These are phyloP conservation scores for Seira sanloemensis DNA, from an alignment of 2,888 invertebrate genomes.

Conservation along the genomic window DNA sequence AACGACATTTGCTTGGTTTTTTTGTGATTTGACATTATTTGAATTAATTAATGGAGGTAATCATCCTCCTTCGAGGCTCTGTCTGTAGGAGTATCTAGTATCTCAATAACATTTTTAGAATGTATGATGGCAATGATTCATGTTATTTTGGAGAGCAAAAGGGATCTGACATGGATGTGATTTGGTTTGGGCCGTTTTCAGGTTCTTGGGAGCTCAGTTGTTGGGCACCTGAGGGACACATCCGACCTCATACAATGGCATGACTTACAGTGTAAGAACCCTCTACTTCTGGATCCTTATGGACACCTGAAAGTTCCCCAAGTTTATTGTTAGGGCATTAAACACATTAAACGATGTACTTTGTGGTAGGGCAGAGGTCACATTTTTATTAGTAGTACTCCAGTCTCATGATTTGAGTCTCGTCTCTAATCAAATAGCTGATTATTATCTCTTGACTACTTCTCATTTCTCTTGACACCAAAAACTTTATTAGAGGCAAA, in stretches of 20 bases:
- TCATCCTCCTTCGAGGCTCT: slow-evolving; percentile 4
- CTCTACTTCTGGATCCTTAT: slow-evolving; percentile 62
- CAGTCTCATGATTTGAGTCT: too few relatives aligned
- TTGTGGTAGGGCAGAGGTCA: slow-evolving; percentile 37
- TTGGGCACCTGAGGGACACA: slow-evolving; percentile 72
- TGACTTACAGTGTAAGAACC: slow-evolving; percentile 64
- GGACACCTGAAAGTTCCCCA: slow-evolving; percentile 59
- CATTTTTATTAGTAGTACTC: neutral
- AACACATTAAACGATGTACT: too few relatives aligned
- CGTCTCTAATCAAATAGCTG: neutral
- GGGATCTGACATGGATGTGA: slow-evolving; percentile 69
- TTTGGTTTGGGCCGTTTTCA: slow-evolving; percentile 72
- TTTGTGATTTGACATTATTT: slow-evolving; percentile 56
- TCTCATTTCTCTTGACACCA: neutral
- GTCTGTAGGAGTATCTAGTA: slow-evolving; percentile 39
- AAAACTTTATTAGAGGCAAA: too few relatives aligned
- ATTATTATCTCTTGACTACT: neutral
- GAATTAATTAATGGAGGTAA: slow-evolving; percentile 13
- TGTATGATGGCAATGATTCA: slow-evolving; percentile 49
- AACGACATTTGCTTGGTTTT: slow-evolving; percentile 56
- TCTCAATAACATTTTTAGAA: slow-evolving; percentile 26
- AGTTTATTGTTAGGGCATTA: neutral
- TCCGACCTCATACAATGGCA: slow-evolving; percentile 66
- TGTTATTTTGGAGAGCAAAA: slow-evolving; percentile 51
- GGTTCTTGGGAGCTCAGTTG: slow-evolving; percentile 73